Base-by-base conservation (phyloP, 2,888 invertebrate genomes). In the Drosophila koepferae region DNA sequence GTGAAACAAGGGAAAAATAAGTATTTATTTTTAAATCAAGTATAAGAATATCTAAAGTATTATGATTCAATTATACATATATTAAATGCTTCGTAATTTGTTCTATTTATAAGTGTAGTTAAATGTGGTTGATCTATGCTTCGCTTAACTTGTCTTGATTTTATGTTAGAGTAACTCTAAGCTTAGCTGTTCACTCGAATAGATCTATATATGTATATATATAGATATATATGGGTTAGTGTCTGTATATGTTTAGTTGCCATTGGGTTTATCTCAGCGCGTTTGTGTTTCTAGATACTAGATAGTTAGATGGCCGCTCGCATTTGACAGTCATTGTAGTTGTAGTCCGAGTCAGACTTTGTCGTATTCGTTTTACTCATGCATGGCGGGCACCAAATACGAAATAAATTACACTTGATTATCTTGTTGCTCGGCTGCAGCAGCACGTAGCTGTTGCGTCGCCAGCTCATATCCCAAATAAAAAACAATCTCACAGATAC, bases 341-440 rank as follows among this genome's bases (percentile, higher is more conserved):
- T 14, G 20, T 38, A 74, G 36, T 63, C 49, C 23, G 28, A 44
- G 65, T 65, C 48, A 12, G 72, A 79, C 73, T 81, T 63, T 61
- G 63, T 75, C 72, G 65, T 68, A 63, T 59, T 77, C 76, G 64
- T 67, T 49, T 36, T 66, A 63, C 66, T 88, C 86, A 88, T 88
- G 89, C 86, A 87, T 87, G 71, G 77, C 84, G 86, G 72, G 77
- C 77, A 82, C 79, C 74, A 89, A 91, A 91, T 91, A 89, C 87
- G 85, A 91, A 91, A 91, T 91, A 91, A 91, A 91, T 91, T 91
- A 89, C 88, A 90, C 88, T 91, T 91, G 91, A 91, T 91, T 91
- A 87, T 90, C 90, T 90, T 84, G 84, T 89, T 87, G 80, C 75
- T 77, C 75, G 78, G 49, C 70, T 76, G 71, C 63, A 31, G 10